phyloP scores from a whole-genome alignment of 2,113 vertebrate genomes.

The Anoplopoma fimbria region DNA sequence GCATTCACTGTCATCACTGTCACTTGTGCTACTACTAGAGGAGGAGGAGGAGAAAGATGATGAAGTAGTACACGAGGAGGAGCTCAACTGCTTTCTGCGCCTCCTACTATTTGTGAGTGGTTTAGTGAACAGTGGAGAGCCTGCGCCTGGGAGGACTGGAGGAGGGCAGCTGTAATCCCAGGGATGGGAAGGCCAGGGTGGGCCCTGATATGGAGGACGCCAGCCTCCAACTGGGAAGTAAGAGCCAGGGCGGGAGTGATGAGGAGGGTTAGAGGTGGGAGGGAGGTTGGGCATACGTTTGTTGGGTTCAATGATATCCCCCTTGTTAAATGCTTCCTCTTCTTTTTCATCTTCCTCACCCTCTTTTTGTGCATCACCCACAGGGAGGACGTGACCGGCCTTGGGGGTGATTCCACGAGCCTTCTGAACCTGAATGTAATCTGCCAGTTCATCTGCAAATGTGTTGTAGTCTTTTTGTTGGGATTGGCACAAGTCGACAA shows the following conservation, averaged over 20 bases:
- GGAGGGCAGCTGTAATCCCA: conserved; percentile 49
- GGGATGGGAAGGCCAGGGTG: conserved; percentile 13
- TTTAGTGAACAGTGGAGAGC: conserved; percentile 4
- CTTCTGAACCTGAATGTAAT: conserved; percentile 88
- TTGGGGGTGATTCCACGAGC: conserved; percentile 84
- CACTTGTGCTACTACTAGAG: conserved; percentile 57
- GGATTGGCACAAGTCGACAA: conserved; percentile 81
- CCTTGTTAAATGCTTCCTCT: not conserved
- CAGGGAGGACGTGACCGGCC: conserved; percentile 54
- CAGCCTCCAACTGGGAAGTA: conserved; percentile 41
- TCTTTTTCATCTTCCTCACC: conserved; percentile 44
- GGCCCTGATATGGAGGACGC: conserved; percentile 51
- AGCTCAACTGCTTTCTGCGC: conserved; percentile 60
- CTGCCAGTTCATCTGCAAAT: conserved; percentile 87
- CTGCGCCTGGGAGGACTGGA: conserved; percentile 12
- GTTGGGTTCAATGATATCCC: not conserved
- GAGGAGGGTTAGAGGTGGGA: conserved; percentile 20
- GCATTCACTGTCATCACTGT: conserved; percentile 57
- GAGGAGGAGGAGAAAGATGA: conserved; percentile 70
- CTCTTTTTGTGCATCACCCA: conserved; percentile 52
- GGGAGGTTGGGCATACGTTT: not conserved
- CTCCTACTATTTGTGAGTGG: conserved; percentile 36
- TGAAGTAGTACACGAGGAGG: conserved; percentile 68
- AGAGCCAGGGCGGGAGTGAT: conserved; percentile 29
- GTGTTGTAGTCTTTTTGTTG: conserved; percentile 84